Evolutionary conservation across 2,888 invertebrate species (phyloP).

Genomic region (Drosophila macrospina): DNA sequence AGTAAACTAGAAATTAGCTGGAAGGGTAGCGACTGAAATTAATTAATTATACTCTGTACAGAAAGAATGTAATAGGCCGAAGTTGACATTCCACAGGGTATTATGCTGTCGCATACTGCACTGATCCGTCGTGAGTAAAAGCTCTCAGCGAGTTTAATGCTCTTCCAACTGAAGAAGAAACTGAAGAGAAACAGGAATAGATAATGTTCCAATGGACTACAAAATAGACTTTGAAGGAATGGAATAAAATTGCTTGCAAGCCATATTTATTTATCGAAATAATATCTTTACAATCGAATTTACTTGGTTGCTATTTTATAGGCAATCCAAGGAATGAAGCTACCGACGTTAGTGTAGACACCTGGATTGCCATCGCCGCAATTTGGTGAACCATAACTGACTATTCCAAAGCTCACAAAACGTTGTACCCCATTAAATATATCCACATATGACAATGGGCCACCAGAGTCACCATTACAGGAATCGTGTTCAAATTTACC

Average conservation of each 20-base stretch:
- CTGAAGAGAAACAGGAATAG: too few species aligned
- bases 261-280: neutral
- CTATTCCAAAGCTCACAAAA: constrained; percentile 33
- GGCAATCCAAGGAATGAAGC: constrained; percentile 38
- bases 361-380: neutral
- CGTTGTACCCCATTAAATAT: neutral
- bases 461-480: constrained; percentile 39
- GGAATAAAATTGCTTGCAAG: neutral
- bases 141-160: too few species aligned
- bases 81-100: too few species aligned
- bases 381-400: neutral
- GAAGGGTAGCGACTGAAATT: too few species aligned
- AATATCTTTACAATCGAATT: neutral
- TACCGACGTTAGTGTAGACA: constrained; percentile 39
- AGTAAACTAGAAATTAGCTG: too few species aligned
- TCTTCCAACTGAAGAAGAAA: too few species aligned
- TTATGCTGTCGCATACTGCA: too few species aligned
- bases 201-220: too few species aligned
- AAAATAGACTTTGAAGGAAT: too few species aligned
- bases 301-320: constrained; percentile 18
- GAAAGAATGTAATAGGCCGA: too few species aligned
- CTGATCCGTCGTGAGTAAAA: too few species aligned
- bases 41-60: too few species aligned
- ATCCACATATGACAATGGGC: constrained; percentile 2
- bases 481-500: neutral